Evolutionary conservation across 1,140 invertebrate genomes (phyloP).

Genomic region (Drosophila nigrodunni): DNA sequence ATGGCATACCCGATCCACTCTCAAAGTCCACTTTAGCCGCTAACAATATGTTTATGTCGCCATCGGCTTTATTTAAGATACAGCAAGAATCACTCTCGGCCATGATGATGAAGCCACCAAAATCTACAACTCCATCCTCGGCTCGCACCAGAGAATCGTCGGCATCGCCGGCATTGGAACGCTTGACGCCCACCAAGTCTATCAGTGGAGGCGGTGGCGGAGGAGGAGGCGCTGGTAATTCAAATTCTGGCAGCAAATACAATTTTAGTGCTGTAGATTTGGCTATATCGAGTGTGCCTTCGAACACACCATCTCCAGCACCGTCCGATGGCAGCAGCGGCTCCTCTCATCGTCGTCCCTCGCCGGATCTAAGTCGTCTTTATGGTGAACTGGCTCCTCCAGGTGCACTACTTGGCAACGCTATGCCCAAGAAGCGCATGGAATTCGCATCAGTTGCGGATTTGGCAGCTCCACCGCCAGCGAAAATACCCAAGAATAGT

Average conservation of each 20-base stretch:
- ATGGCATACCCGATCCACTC: constrained; percentile 88
- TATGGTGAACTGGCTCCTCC: constrained; percentile 74
- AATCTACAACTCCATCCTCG: constrained; percentile 69
- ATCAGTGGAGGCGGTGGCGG: constrained; percentile 44
- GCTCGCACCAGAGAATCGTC: constrained; percentile 80
- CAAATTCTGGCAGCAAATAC: constrained; percentile 80
- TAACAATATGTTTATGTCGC: constrained; percentile 89
- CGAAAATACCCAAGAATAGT: constrained; percentile 89
- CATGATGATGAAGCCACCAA: constrained; percentile 85
- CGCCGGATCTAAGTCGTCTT: constrained; percentile 75
- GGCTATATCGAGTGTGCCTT: constrained; percentile 84
- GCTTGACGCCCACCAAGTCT: constrained; percentile 78
- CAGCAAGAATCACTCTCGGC: constrained; percentile 86
- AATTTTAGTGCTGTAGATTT: constrained; percentile 85
- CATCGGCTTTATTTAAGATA: constrained; percentile 85
- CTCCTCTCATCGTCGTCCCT: constrained; percentile 71
- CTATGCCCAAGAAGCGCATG: constrained; percentile 82
- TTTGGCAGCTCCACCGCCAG: constrained; percentile 79
- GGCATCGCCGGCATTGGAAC: constrained; percentile 81
- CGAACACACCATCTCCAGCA: constrained; percentile 80
- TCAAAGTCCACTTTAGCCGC: constrained; percentile 89
- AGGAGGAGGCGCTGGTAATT: constrained; percentile 69
- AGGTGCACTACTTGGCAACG: constrained; percentile 54
- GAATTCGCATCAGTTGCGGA: constrained; percentile 84
- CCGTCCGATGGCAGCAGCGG: constrained; percentile 77